Evolutionary conservation across 1,140 invertebrate species (phyloP), one percentile per base, ranked within the genome.

Genomic region (Diorhabda carinulata): DNA sequence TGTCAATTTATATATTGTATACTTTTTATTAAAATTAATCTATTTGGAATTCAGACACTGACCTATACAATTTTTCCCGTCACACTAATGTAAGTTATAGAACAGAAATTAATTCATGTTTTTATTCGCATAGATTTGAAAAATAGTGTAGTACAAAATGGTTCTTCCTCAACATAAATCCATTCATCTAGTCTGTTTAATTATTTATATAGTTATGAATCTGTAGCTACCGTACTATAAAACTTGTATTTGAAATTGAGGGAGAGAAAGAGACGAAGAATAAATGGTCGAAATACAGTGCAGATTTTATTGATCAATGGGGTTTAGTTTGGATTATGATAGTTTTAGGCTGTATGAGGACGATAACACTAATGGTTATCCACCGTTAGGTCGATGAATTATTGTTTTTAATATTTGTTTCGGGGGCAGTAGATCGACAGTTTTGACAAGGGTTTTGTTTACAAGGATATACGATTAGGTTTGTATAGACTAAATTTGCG

Each of bases 311-410:
- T 69, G 67, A 64, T 69, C 67, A 58, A 59, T 65, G 71, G 65
- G 70, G 70, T 61, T 72, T 72, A 72, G 64, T 59, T 65, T 42
- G 71, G 71, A 72, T 72, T 72, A 72, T 63, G 71, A 66, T 72
- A 72, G 71, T 72, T 72, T 72, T 72, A 67, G 68, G 71, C 71
- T 72, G 71, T 72, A 72, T 69, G 68, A 66, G 60, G 67, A 65
- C 71, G 71, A 72, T 72, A 72, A 72, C 71, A 69, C 71, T 72
- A 72, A 72, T 72, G 71, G 67, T 72, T 72, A 72, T 72, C 71
- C 71, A 69, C 61, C 47, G 47, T 52, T 52, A 8, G 47, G 62
- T n/a, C 64, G 61, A 72, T 72, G 69, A 72, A 72, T 72, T 72
- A 72, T 72, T 72, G 64, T 72, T 72, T 72, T 72, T 72, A 69